Percentiles rank a stretch among this genome's conserved stretches.
phyloP scores from a whole-genome alignment of 2,113 vertebrate species.

The Psittacus erithacus region DNA sequence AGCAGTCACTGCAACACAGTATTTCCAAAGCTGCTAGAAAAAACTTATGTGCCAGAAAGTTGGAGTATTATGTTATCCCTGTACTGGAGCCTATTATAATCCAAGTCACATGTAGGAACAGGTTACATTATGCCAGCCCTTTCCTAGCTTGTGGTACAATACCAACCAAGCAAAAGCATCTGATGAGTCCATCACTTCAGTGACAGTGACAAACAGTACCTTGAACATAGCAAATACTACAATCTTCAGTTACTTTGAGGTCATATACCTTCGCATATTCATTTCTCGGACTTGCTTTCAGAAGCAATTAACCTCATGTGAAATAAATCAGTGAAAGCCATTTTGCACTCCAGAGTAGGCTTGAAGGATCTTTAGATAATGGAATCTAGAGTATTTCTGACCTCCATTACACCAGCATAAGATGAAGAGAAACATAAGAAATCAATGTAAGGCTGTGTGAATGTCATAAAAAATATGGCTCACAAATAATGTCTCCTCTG shows the following conservation, averaged over 20 bases:
- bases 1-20: neutral
- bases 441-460: conserved; percentile 27
- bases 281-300: neutral
- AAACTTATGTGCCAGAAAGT: conserved; percentile 14
- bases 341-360: conserved; percentile 12
- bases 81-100: neutral
- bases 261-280: conserved; percentile 14
- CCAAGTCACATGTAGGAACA: conserved; percentile 25
- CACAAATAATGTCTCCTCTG: neutral
- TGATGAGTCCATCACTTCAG: neutral
- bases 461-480: neutral
- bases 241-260: neutral
- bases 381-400: conserved; percentile 39
- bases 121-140: neutral
- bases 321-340: conserved; percentile 49
- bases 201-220: neutral
- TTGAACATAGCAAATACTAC: neutral
- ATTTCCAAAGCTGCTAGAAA: conserved; percentile 15
- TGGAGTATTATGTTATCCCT: conserved; percentile 18
- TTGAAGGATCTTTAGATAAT: conserved; percentile 50
- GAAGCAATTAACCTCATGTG: conserved; percentile 42
- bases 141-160: neutral
- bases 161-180: neutral
- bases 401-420: conserved; percentile 23
- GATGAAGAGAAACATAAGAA: conserved; percentile 31